Evolutionary conservation across 1,140 invertebrate species (phyloP).

Genomic region (Globodera rostochiensis): DNA sequence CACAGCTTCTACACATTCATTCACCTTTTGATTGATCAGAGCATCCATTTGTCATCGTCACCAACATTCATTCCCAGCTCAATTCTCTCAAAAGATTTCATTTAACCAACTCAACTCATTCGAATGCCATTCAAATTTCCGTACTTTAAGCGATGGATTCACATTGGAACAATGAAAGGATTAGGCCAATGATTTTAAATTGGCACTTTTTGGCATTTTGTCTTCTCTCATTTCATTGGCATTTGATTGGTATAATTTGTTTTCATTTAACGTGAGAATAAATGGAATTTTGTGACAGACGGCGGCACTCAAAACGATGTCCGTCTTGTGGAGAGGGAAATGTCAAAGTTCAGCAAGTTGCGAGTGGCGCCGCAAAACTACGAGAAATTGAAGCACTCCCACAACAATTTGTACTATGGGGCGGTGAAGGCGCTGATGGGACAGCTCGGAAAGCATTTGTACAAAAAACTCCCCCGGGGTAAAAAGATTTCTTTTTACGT

Average conservation of each 20-base stretch:
- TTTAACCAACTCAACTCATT: too few species aligned
- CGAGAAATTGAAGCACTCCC: conserved; percentile 32
- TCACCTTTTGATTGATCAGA: too few species aligned
- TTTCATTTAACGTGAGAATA: too few species aligned
- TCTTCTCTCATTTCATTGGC: neutral
- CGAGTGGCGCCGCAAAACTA: conserved; percentile 20
- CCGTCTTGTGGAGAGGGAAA: conserved; percentile 8
- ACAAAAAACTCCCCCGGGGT: conserved; percentile 29
- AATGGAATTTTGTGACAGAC: too few species aligned
- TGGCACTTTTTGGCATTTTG: neutral
- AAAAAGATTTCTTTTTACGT: neutral
- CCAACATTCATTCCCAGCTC: too few species aligned
- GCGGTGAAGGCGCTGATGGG: conserved; percentile 43
- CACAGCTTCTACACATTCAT: too few species aligned
- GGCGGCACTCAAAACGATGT: neutral
- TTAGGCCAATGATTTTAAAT: neutral
- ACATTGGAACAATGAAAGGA: too few species aligned
- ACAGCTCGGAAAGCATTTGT: conserved; percentile 39
- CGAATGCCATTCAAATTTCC: too few species aligned
- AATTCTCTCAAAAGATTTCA: too few species aligned
- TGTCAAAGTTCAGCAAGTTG: conserved; percentile 33
- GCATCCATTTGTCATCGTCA: too few species aligned
- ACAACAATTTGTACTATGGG: conserved; percentile 36
- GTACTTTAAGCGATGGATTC: too few species aligned
- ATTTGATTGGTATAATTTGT: too few species aligned